Evolutionary conservation across 2,888 invertebrate species (phyloP).

Genomic region (Leucoma salicis): DNA sequence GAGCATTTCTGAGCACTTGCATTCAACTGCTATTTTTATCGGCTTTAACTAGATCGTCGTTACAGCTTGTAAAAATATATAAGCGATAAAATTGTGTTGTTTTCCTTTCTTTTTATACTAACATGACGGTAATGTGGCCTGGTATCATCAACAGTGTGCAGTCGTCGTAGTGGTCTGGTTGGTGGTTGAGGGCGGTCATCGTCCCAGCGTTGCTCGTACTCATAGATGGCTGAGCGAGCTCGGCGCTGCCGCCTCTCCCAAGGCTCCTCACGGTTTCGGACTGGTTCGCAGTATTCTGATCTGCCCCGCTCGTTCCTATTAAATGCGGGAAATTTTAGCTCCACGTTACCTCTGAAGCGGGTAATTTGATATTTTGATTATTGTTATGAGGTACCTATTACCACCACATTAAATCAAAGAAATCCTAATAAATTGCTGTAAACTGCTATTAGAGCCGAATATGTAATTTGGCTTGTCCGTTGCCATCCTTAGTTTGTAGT

Average conservation of each 20-base stretch:
- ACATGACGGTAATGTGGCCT: constrained; percentile 40
- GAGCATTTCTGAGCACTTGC: no score
- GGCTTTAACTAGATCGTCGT: no score
- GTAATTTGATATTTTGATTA: no score
- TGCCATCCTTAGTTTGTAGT: no score
- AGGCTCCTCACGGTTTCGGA: constrained; percentile 41
- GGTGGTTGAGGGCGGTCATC: constrained; percentile 35
- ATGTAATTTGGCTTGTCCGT: no score
- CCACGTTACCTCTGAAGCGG: no score
- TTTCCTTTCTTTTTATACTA: constrained; percentile 3
- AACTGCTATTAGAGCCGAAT: no score
- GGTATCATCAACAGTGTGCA: constrained; percentile 62
- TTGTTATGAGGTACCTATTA: no score
- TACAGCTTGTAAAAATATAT: background rate
- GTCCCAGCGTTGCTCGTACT: constrained; percentile 50
- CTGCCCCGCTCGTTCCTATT: constrained; percentile 57
- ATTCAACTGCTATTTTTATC: no score
- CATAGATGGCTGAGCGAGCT: constrained; percentile 62
- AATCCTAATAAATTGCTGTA: no score
- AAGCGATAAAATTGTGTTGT: background rate
- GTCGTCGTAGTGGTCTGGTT: constrained; percentile 39
- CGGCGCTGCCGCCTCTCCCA: constrained; percentile 50
- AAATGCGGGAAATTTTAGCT: no score
- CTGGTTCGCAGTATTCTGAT: constrained; percentile 62
- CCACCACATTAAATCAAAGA: no score